phyloP scores from a whole-genome alignment of 2,888 invertebrate species.

The Lacanobia wlatinum region DNA sequence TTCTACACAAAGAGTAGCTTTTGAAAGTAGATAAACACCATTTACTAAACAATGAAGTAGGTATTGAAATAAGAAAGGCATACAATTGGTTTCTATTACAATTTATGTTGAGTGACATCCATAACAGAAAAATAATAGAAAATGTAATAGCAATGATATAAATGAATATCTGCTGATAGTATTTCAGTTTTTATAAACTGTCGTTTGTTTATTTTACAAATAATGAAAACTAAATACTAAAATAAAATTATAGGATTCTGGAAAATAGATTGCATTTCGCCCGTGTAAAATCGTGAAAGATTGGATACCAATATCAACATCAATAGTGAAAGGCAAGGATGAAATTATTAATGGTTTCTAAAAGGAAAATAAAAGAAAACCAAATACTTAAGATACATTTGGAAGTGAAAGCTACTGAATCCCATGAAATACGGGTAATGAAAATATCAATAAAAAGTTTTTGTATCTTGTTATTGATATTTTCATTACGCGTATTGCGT shows the following conservation, averaged over 20 bases:
- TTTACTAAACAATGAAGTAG: constrained; percentile 19
- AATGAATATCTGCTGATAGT: background rate
- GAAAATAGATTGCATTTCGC: background rate
- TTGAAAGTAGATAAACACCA: constrained; percentile 22
- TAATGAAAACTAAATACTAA: background rate
- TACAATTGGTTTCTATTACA: constrained; percentile 15
- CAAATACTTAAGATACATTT: background rate
- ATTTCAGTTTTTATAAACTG: background rate
- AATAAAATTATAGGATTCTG: background rate
- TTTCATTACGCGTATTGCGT: no score
- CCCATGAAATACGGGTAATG: no score
- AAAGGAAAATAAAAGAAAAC: background rate
- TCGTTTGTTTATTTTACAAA: constrained; percentile 19
- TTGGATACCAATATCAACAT: background rate
- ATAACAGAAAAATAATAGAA: background rate
- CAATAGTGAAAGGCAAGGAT: background rate
- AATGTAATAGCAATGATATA: constrained; percentile 17
- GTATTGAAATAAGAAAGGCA: constrained; percentile 17
- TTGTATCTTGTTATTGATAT: no score
- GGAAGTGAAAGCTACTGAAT: background rate
- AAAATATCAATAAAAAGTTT: no score
- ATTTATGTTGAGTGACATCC: constrained; percentile 1
- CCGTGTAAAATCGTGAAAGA: constrained; percentile 7
- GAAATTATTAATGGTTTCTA: background rate
- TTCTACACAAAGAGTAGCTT: constrained; percentile 13